phyloP scores from a whole-genome alignment of 2,888 invertebrate genomes.

The Eucera pruinosa region DNA sequence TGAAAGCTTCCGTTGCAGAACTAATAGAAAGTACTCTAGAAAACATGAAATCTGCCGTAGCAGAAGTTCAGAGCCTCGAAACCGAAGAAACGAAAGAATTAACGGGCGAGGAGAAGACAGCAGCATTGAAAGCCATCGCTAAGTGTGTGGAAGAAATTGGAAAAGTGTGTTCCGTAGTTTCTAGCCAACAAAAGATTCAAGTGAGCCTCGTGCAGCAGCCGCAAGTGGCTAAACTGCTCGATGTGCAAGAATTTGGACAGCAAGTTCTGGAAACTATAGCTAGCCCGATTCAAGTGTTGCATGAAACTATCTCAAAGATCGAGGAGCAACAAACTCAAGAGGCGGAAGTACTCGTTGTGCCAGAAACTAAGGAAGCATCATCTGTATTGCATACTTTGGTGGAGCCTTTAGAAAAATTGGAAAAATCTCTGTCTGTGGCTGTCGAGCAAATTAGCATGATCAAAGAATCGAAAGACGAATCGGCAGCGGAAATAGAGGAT shows the following conservation, averaged over 20 bases:
- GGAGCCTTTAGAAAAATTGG: slow-evolving; percentile 50
- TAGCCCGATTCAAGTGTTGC: slow-evolving; percentile 45
- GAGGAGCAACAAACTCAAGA: slow-evolving; percentile 33
- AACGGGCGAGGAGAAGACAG: slow-evolving; percentile 47
- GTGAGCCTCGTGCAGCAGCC: not conserved
- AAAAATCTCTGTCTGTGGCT: slow-evolving; percentile 62
- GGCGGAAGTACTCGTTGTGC: not conserved
- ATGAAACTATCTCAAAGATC: slow-evolving; percentile 39
- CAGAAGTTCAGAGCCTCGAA: slow-evolving; percentile 35
- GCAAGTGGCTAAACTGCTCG: slow-evolving; percentile 1
- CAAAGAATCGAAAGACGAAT: slow-evolving; percentile 60
- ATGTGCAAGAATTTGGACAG: slow-evolving; percentile 20
- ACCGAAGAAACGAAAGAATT: slow-evolving; percentile 20
- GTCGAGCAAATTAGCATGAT: slow-evolving; percentile 57
- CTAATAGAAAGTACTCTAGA: slow-evolving; percentile 28
- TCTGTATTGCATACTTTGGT: slow-evolving; percentile 41
- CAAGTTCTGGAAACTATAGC: slow-evolving; percentile 41
- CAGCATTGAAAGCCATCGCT: slow-evolving; percentile 83
- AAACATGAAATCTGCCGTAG: slow-evolving; percentile 26
- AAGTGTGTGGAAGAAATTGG: slow-evolving; percentile 44
- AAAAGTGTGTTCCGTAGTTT: slow-evolving; percentile 25
- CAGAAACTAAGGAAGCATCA: slow-evolving; percentile 9
- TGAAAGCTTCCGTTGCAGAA: slow-evolving; percentile 21
- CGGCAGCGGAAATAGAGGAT: slow-evolving; percentile 31
- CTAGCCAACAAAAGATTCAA: slow-evolving; percentile 20